phyloP scores from a whole-genome alignment of 2,113 vertebrate species.

The Amazona vittata region DNA sequence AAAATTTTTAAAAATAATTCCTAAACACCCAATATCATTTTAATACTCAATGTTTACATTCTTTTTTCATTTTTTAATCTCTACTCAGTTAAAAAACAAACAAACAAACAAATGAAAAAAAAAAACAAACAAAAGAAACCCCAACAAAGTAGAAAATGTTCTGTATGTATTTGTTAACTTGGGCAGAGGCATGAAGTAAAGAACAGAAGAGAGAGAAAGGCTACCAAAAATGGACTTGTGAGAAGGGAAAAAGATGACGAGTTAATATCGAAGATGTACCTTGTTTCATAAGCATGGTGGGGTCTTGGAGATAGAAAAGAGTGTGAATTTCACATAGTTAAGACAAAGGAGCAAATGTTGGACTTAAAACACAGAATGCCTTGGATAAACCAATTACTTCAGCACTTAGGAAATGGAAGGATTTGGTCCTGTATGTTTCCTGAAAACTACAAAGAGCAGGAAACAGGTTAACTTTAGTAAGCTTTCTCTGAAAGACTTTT shows the following conservation, averaged over 20 bases:
- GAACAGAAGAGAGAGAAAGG: not conserved
- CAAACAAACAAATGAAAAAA: too few species aligned
- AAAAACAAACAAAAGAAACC: not conserved
- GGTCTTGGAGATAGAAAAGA: not conserved
- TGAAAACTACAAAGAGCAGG: not conserved
- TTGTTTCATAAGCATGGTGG: not conserved
- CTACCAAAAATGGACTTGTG: not conserved
- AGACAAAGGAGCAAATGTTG: not conserved
- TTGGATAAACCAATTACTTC: not conserved
- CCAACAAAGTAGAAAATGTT: not conserved
- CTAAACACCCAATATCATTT: not conserved
- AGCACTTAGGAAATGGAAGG: not conserved
- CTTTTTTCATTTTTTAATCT: not conserved
- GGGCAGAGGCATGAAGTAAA: not conserved
- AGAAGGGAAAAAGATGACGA: not conserved
- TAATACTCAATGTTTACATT: not conserved
- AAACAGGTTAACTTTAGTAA: not conserved
- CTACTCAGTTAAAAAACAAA: not conserved
- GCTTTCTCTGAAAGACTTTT: not conserved
- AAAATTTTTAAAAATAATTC: not conserved
- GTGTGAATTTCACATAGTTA: not conserved
- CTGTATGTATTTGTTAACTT: not conserved
- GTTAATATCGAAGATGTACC: not conserved
- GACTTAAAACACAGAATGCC: not conserved
- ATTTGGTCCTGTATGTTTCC: not conserved